A percentile compares a stretch with the other conserved stretches of the same genome.
phyloP scores from a whole-genome alignment of 2,888 invertebrate species.

The Nomada goodeniana region DNA sequence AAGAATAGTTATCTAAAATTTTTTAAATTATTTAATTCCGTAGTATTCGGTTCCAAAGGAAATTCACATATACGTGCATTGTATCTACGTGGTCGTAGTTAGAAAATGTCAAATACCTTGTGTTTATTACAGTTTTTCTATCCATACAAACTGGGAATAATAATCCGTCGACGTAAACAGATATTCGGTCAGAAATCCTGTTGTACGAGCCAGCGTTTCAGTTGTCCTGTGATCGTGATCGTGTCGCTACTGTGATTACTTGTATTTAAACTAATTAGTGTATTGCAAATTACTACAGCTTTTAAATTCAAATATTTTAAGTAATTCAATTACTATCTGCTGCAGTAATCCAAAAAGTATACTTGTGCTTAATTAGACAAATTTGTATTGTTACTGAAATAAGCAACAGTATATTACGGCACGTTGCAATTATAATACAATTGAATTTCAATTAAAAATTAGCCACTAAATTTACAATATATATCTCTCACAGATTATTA shows the following conservation, averaged over 20 bases:
- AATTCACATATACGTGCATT: no score
- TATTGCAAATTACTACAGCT: background rate
- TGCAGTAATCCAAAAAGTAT: background rate
- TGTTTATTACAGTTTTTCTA: background rate
- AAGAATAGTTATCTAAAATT: no score
- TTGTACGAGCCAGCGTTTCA: background rate
- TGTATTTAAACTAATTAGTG: background rate
- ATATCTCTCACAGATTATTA: no score
- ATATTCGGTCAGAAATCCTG: background rate
- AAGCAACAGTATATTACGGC: background rate
- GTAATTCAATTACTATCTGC: background rate
- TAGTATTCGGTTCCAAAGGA: background rate
- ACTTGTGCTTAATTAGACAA: background rate
- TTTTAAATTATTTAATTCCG: no score
- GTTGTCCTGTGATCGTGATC: conserved; percentile 4
- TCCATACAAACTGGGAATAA: background rate
- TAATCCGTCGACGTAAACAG: conserved; percentile 29
- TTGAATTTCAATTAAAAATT: background rate
- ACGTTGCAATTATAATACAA: background rate
- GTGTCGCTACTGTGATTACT: background rate
- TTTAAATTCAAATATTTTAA: background rate
- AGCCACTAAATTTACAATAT: no score
- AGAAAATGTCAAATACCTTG: background rate
- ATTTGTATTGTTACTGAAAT: background rate
- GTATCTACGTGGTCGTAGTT: background rate